Base-by-base conservation (phyloP, 2,888 invertebrate genomes). In the Rhagophthalmus giganteus region DNA sequence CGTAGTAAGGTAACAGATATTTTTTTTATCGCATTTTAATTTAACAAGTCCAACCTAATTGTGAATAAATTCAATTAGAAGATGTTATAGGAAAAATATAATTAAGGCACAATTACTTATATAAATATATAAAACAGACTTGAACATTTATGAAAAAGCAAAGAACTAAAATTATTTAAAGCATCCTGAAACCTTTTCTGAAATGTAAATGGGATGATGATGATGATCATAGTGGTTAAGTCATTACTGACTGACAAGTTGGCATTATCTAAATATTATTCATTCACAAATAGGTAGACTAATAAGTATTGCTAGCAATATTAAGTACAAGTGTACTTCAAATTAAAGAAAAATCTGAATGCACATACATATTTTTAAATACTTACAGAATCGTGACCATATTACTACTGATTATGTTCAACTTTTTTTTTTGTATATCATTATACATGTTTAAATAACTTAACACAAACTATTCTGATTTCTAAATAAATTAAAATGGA, bases 251-350 rank as follows among this genome's bases (percentile, higher is more conserved):
- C 16, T 16, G 40, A 47, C 60, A 62, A 63, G 61, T 63, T 63
- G 60, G 61, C 61, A 60, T 63, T 60, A 63, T 63, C 63, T 63
- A 63, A 59, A 60, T 59, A 59, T 52, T 46, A 53, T 55, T 55
- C 54, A 55, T 50, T 47, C 54, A 57, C 50, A 55, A 55, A 57
- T 60, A 60, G 58, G 58, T 54, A 58, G 54, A 49, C 39, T 27
- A 41, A 42, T 48, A n/a, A n/a, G n/a, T n/a, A 48, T 48, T 44
- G 47, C 48, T 54, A 53, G 37, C 20, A 25, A 37, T 35, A 41
- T 51, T 46, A 47, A 31, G 41, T 37, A 47, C 44, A 25, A 46
- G 27, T 24, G 15, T n/a, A 16, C 12, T 24, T 13, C 25, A 10
- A 34, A 41, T 24, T 28, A 15, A 40, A 35, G 26, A 39, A 47